Conservation (phyloP, 2,888 invertebrate species). For the Allophyes oxyacanthae region DNA sequence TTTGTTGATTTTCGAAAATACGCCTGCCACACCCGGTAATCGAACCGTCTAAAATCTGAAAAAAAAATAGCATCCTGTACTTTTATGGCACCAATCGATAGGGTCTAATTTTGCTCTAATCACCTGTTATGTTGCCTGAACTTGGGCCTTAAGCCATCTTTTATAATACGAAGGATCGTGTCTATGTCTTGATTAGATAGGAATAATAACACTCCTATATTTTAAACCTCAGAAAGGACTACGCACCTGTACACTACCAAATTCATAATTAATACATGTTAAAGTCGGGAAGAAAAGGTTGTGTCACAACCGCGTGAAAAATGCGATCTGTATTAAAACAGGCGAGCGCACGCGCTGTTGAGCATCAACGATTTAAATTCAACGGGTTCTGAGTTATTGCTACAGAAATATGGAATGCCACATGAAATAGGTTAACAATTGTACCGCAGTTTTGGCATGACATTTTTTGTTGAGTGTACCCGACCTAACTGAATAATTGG, state of each 20-base stretch:
- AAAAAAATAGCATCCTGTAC: no score
- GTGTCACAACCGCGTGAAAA: constrained; percentile 11
- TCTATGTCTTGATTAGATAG: no score
- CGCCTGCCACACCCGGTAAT: no score
- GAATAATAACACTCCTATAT: background rate
- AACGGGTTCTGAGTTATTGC: constrained; percentile 25
- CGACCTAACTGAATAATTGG: constrained; percentile 35
- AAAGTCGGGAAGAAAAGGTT: constrained; percentile 29
- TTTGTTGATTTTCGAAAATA: no score
- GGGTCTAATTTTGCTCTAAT: no score
- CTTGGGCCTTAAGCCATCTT: no score
- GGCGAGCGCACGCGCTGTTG: constrained; percentile 25
- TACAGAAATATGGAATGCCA: constrained; percentile 43
- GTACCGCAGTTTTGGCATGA: constrained; percentile 42
- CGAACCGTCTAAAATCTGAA: no score
- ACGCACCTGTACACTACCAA: constrained; percentile 19
- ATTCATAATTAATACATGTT: constrained; percentile 41
- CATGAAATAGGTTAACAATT: constrained; percentile 55
- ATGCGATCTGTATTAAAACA: constrained; percentile 13
- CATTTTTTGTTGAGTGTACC: constrained; percentile 39
- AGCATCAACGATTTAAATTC: constrained; percentile 43
- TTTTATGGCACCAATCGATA: no score
- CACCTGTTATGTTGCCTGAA: no score
- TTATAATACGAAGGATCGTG: no score
- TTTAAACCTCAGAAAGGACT: no score